Base-by-base conservation (phyloP, 2,888 invertebrate genomes). In the Eristalis arbustorum region DNA sequence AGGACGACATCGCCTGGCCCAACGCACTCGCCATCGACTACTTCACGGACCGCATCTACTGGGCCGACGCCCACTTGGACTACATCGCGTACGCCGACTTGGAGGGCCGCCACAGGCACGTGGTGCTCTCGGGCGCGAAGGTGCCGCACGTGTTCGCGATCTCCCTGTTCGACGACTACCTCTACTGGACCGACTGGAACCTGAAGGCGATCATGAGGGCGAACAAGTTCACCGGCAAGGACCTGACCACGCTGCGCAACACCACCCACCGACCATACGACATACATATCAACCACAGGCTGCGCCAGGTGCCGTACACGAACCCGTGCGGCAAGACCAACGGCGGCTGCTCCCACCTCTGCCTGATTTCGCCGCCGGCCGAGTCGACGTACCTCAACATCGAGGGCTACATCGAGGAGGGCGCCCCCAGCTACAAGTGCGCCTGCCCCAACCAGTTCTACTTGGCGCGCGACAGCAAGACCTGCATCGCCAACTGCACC, bases 181-280 rank as follows among this genome's bases (percentile, higher is more conserved):
- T 97, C 23, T 99, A 96, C 93, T 99, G 99, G 98, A 98, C 98
- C 0, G 99, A 99, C 92, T 99, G 99, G 99, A 99, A 99, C 92
- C 93, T 98, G 68, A 98, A 98, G 92, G 97, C 97, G 0, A 97
- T 99, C 73, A 95, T 96, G 89, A 95, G 96, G 89, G 98, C 98
- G 0, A 96, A 98, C 90, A 99, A 99, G 92, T 98, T 97, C 92
- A 97, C 96, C 0, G 97, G 97, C 31, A 94, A 95, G 88, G 95
- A 96, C 89, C 93, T 96, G 73, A 95, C 94, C 68, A 93, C 96
- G 1, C 93, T 99, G 1, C 93, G 98, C 71, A 98, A 98, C 90
- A 98, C 98, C 0, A 98, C 98, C 0, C 99, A 99, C 91, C 94
- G 98, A 71, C 98, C 99, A 0, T 98, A 98, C 92, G 98, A 98